Base-by-base conservation (phyloP, 53 echinoderm and acorn worm species). In the Glandiceps talaboti region DNA sequence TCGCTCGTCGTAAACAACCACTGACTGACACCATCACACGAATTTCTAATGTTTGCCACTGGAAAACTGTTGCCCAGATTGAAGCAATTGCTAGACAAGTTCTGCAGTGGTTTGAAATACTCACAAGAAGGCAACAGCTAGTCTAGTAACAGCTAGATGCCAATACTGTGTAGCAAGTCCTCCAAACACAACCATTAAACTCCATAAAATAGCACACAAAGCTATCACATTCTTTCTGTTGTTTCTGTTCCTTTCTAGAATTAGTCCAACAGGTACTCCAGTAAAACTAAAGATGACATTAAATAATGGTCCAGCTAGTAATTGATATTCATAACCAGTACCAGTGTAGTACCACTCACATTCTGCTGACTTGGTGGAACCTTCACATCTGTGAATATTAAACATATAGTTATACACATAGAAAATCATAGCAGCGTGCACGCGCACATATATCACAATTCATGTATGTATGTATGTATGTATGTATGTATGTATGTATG, bases 251-350 rank as follows among this genome's bases (percentile, higher is more conserved):
- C 64, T 75, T 29, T 84, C 84, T 79, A 84, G 74, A 28, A 31
- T 27, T 31, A 84, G 74, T 25, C 78, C 79, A 28, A 84, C 33
- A 1, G 84, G 84, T 29, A 84, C 74, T 25, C 78, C 14, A 33
- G 31, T 84, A 26, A 84, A 26, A 1, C 84, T 79, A 27, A 84
- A 31, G 79, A 84, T 79, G 33, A 84, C 79, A 79, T 78, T 84
- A 74, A 84, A 84, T 0, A 79, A 74, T 14, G 84, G 84, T 25
- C 84, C 84, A 0, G 84, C 84, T 31, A 84, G 79, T 32, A 84
- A 79, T 32, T 84, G 84, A 79, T 84, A 84, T 79, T 84, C 84
- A 31, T 78, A 74, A 28, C 84, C 84, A 14, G 84, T 84, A 1
- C 84, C 84, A 74, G 78, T 78, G 74, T 84, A 84, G 28, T 73